Conservation (phyloP, 2,113 vertebrate genomes). For the Gadus macrocephalus region DNA sequence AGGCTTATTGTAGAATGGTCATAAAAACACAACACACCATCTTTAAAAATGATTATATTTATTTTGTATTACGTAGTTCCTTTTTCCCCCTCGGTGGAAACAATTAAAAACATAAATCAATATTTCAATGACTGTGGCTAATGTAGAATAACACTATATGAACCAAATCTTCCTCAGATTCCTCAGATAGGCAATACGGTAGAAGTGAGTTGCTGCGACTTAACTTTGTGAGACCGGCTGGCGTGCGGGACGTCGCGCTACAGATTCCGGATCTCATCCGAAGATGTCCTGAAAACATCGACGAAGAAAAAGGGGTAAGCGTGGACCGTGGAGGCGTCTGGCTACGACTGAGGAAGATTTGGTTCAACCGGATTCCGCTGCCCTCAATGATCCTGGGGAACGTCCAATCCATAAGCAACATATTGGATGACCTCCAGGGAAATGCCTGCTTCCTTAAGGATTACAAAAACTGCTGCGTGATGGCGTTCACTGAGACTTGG, state of each 20-base stretch:
- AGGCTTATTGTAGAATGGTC: too few relatives aligned
- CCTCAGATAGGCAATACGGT: neutral
- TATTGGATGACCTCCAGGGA: neutral
- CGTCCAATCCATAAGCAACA: slow-evolving; percentile 1
- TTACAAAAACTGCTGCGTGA: neutral
- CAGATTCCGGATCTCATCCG: too few relatives aligned
- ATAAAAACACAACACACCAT: slow-evolving; percentile 27
- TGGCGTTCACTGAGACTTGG: slow-evolving; percentile 1
- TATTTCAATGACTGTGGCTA: slow-evolving; percentile 51
- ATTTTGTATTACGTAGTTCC: slow-evolving; percentile 56
- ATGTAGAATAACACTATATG: slow-evolving; percentile 37
- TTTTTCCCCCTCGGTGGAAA: slow-evolving; percentile 42
- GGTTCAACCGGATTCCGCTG: too few relatives aligned
- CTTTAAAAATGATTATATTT: slow-evolving; percentile 55
- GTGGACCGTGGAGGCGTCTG: too few relatives aligned
- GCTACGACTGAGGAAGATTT: too few relatives aligned
- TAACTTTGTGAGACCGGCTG: too few relatives aligned
- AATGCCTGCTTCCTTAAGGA: neutral
- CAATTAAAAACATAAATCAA: slow-evolving; percentile 35
- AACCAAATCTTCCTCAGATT: too few relatives aligned
- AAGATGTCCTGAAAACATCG: too few relatives aligned
- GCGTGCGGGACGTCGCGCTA: too few relatives aligned
- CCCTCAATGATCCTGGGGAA: neutral
- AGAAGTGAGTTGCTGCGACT: too few relatives aligned
- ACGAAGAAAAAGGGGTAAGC: neutral